Conservation (phyloP, 2,113 vertebrate genomes). For the Sceloporus undulatus region DNA sequence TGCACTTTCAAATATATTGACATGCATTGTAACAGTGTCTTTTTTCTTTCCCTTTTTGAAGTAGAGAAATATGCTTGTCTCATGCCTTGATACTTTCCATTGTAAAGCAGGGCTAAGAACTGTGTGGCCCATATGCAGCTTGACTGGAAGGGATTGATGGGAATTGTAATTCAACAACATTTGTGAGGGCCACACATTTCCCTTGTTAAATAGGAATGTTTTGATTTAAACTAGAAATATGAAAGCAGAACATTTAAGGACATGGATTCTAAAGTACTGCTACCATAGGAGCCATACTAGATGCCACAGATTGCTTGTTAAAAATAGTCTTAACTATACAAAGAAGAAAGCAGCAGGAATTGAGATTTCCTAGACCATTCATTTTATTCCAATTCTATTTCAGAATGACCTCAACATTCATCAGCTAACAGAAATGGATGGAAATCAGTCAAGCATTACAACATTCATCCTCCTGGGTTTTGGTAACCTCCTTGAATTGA, state of each 20-base stretch:
- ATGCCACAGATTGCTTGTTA: neutral
- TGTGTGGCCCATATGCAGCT: too few relatives aligned
- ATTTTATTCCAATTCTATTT: neutral
- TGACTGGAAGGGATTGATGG: too few relatives aligned
- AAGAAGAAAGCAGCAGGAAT: neutral
- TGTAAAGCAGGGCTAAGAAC: too few relatives aligned
- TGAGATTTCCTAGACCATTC: neutral
- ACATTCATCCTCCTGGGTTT: conserved; percentile 36
- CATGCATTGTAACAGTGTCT: too few relatives aligned
- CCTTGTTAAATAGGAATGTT: too few relatives aligned
- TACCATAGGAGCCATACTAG: neutral
- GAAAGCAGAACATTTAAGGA: neutral
- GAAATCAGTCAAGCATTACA: conserved; percentile 15
- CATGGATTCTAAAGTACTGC: neutral
- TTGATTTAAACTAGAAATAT: too few relatives aligned
- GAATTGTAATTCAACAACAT: too few relatives aligned
- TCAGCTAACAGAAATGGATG: neutral
- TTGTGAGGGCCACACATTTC: too few relatives aligned
- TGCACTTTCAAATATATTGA: too few relatives aligned
- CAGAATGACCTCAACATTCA: conserved; percentile 1
- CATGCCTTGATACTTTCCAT: too few relatives aligned
- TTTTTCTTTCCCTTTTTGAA: too few relatives aligned
- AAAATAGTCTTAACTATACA: neutral
- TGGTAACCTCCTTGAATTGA: conserved; percentile 9
- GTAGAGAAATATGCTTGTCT: too few relatives aligned